A percentile compares a stretch with the other conserved stretches of the same genome.
Conservation (phyloP, 2,113 vertebrate species). For the Pseudopodoces humilis region DNA sequence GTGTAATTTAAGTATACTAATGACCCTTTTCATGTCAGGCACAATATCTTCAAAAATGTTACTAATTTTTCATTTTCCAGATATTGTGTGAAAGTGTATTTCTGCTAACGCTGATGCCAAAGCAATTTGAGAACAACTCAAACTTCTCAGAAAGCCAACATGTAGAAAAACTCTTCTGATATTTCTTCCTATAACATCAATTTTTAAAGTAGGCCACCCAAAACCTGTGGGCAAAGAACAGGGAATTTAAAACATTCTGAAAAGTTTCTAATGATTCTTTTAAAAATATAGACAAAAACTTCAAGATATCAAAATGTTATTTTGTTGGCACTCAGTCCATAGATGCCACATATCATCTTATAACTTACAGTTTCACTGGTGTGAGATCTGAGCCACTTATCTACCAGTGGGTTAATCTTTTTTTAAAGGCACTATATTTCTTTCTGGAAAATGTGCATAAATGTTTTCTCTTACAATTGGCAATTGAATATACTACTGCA, state of each 20-base stretch:
- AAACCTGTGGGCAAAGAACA: not conserved
- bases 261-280: not conserved
- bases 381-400: rapidly evolving
- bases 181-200: not conserved
- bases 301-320: not conserved
- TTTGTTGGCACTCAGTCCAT: not conserved
- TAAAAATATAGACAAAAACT: not conserved
- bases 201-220: not conserved
- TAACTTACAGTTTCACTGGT: not conserved
- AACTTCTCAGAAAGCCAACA: not conserved
- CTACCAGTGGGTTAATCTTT: not conserved
- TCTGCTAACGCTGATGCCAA: not conserved
- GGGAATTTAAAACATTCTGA: not conserved
- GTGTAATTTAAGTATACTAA: not conserved
- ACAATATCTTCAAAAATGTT: not conserved
- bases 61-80: not conserved
- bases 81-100: not conserved
- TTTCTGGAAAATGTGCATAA: not conserved
- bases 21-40: not conserved
- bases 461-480: not conserved
- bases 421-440: not conserved
- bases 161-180: not conserved
- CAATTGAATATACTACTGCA: not conserved
- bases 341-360: not conserved
- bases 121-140: not conserved